These are phyloP conservation scores for Melipona beecheii DNA, from an alignment of 2,888 invertebrate genomes.

Conservation along the genomic window DNA sequence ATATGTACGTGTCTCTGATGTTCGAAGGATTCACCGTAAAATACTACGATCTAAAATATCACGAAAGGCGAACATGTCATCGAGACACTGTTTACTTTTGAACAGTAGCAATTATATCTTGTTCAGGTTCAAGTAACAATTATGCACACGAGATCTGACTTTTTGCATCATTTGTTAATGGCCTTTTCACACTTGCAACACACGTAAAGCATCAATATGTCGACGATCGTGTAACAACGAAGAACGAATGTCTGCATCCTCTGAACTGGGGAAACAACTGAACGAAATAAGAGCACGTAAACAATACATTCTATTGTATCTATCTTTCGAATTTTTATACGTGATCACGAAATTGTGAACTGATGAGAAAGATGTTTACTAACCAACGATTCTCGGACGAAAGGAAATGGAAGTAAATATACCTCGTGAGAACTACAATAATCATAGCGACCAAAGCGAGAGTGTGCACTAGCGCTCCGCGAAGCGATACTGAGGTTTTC, in stretches of 20 bases:
- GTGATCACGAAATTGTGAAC: neutral
- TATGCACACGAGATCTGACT: too few relatives aligned
- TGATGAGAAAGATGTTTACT: neutral
- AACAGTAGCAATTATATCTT: slow-evolving; percentile 1
- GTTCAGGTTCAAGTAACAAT: neutral
- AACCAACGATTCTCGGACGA: neutral
- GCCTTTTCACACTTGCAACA: neutral
- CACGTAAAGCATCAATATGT: neutral
- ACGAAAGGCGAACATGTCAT: neutral
- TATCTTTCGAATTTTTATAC: too few relatives aligned
- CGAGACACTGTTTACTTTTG: slow-evolving; percentile 40
- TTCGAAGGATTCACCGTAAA: neutral
- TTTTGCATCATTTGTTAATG: neutral
- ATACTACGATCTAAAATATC: neutral
- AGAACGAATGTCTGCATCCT: neutral
- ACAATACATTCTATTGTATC: neutral
- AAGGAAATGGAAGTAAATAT: slow-evolving; percentile 12
- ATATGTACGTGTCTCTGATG: neutral
- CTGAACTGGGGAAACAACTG: neutral
- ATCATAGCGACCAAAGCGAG: slow-evolving; percentile 48
- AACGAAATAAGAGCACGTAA: neutral
- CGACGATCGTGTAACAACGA: neutral
- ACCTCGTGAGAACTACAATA: slow-evolving; percentile 41
- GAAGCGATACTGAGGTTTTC: slow-evolving; percentile 56
- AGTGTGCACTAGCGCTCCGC: slow-evolving; percentile 49